Base-by-base conservation (phyloP, 2,113 vertebrate species). In the Odobenus rosmarus region DNA sequence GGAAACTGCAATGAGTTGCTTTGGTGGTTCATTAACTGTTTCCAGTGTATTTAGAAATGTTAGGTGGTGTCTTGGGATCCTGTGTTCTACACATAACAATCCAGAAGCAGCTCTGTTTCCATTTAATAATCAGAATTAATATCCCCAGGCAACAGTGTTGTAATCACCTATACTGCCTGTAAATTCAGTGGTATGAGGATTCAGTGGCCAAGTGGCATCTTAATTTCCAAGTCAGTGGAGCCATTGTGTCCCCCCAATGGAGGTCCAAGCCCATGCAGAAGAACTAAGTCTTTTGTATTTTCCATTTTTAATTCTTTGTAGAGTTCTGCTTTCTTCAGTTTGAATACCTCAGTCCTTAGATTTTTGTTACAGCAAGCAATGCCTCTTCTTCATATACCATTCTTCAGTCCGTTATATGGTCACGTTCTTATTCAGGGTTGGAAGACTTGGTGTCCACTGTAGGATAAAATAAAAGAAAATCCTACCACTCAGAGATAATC, bases 321-420 rank as follows among this genome's bases (percentile, higher is more conserved):
- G 23, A 89, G 12, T 61, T 92, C 19, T 85, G 11, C 51, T 94
- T 81, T 71, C 21, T 81, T 74, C 12, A 31, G 31, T 72, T 86
- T 51, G n/a, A 89, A 82, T 76, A 77, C 2, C 28, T 77, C 64
- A 55, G 13, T 51, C 39, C 81, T 95, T 15, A 88, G 67, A 36
- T 49, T 72, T 95, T 76, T 57, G n/a, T 69, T 72, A 46, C 2
- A 94, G 71, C 42, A 61, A 10, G 21, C 1, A 86, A 7, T 36
- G 46, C 12, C 33, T 51, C 21, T 77, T 69, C 10, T 77, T 77
- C 14, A 51, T 53, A 26, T 24, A 33, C 21, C 7, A 49, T 33
- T 59, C 31, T 39, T 67, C 46, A 31, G 14, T 49, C 42, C 12
- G 51, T 72, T 55, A 31, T 49, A 83, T 36, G n/a, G 4, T 69